These are phyloP conservation scores for Coccyzus lansbergi DNA, from an alignment of 2,797 vertebrate genomes.

Conservation along the genomic window DNA sequence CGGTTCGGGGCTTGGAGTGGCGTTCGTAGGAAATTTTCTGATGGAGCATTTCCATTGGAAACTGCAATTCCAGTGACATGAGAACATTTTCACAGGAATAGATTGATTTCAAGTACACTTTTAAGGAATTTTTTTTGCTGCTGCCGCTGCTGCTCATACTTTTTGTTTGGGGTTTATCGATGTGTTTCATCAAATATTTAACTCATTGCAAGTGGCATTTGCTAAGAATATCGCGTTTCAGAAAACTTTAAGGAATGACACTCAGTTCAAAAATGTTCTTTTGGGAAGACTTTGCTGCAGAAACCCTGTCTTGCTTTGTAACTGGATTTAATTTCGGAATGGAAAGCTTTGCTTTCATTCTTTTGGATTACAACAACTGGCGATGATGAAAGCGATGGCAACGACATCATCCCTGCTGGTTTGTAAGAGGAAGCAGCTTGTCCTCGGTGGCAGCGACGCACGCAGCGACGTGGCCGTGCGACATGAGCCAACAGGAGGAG, in stretches of 20 bases:
- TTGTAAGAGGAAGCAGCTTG: rapidly evolving
- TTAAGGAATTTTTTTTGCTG: not conserved
- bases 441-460: rapidly evolving
- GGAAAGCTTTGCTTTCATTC: not conserved
- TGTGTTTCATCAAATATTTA: not conserved
- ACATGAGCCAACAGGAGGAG: not conserved
- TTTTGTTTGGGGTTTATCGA: not conserved
- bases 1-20: not conserved
- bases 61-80: not conserved
- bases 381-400: not conserved
- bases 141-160: not conserved
- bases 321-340: not conserved
- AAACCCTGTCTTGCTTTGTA: not conserved
- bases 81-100: not conserved
- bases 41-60: not conserved
- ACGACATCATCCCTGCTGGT: not conserved
- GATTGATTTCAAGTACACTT: not conserved
- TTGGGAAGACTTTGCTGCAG: not conserved
- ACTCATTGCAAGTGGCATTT: not conserved
- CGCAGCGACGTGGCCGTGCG: rapidly evolving
- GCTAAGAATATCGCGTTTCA: not conserved
- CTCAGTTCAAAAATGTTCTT: not conserved
- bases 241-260: not conserved
- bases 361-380: not conserved
- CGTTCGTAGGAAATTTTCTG: not conserved